phyloP scores from a whole-genome alignment of 30 jellyfish, hydroid and myxozoan genomes.

The Chironex yamaguchii region DNA sequence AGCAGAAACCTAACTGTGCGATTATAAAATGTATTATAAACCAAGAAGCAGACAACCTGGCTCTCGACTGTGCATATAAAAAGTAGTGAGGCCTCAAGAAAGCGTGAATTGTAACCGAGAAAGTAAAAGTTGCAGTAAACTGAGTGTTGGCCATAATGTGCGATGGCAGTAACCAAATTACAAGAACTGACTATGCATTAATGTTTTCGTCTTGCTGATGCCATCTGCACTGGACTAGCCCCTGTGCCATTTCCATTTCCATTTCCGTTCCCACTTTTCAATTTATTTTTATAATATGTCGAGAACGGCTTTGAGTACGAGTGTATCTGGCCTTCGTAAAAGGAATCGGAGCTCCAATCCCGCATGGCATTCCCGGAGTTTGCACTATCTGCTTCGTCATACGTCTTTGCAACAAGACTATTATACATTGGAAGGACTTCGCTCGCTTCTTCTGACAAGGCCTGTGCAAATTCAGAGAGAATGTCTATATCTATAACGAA shows the following conservation, averaged over 20 bases:
- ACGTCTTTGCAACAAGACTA: constrained; percentile 94
- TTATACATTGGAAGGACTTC: constrained; percentile 96
- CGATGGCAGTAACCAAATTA: too few relatives aligned
- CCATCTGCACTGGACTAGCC: neutral
- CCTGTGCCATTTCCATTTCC: neutral
- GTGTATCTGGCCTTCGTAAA: constrained; percentile 90
- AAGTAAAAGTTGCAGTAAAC: too few relatives aligned
- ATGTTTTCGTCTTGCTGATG: too few relatives aligned
- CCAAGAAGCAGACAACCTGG: too few relatives aligned
- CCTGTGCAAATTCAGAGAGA: constrained; percentile 82
- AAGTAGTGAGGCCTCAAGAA: too few relatives aligned
- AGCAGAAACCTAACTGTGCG: too few relatives aligned
- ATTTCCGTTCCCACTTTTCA: neutral
- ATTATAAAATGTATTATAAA: too few relatives aligned
- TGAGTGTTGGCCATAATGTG: too few relatives aligned
- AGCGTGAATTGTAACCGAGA: too few relatives aligned
- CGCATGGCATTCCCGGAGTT: constrained; percentile 67
- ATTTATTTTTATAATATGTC: constrained; percentile 51
- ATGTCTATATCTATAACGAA: too few relatives aligned
- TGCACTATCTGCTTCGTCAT: constrained; percentile 81
- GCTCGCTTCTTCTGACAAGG: constrained; percentile 94
- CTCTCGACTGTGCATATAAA: too few relatives aligned
- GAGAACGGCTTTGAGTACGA: constrained; percentile 79
- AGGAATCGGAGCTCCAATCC: constrained; percentile 97
- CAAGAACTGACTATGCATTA: too few relatives aligned